These are phyloP conservation scores for Atopsyche davidsoni DNA, from an alignment of 1,140 invertebrate genomes.

Conservation along the genomic window DNA sequence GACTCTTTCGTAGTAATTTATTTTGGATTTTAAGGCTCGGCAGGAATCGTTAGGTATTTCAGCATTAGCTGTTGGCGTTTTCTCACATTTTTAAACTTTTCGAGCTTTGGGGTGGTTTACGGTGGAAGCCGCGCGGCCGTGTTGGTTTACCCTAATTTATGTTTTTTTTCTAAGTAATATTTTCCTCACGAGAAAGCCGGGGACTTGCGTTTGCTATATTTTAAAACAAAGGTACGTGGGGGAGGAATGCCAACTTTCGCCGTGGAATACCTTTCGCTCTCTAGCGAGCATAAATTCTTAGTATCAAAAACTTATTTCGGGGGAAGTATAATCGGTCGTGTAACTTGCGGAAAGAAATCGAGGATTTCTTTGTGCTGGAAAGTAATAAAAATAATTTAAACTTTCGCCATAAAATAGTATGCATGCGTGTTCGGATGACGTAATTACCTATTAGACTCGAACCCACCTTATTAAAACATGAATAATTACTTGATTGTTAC, in stretches of 20 bases:
- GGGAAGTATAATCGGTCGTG: too few relatives aligned
- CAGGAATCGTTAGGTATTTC: not conserved
- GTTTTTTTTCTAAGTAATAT: slow-evolving; percentile 28
- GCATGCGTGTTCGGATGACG: too few relatives aligned
- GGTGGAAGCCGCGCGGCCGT: slow-evolving; percentile 24
- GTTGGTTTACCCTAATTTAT: slow-evolving; percentile 30
- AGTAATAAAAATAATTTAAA: too few relatives aligned
- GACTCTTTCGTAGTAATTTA: too few relatives aligned
- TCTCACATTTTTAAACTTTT: slow-evolving; percentile 24
- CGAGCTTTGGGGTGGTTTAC: slow-evolving; percentile 19
- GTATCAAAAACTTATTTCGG: too few relatives aligned
- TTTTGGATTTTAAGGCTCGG: too few relatives aligned
- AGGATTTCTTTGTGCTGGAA: too few relatives aligned
- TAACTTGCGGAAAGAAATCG: too few relatives aligned
- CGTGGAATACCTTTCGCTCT: slow-evolving; percentile 23
- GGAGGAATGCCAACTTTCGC: slow-evolving; percentile 12
- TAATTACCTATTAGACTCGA: too few relatives aligned
- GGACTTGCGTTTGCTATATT: slow-evolving; percentile 27
- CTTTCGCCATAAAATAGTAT: too few relatives aligned
- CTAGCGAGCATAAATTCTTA: slow-evolving; percentile 21
- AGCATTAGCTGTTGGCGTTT: slow-evolving; percentile 20
- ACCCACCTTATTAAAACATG: too few relatives aligned
- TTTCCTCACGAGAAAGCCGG: slow-evolving; percentile 24
- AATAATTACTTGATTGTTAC: too few relatives aligned
- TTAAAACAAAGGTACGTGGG: slow-evolving; percentile 24